Conservation (phyloP, 37 sponge, comb jelly and placozoan genomes). For the Dysidea cf. avara region DNA sequence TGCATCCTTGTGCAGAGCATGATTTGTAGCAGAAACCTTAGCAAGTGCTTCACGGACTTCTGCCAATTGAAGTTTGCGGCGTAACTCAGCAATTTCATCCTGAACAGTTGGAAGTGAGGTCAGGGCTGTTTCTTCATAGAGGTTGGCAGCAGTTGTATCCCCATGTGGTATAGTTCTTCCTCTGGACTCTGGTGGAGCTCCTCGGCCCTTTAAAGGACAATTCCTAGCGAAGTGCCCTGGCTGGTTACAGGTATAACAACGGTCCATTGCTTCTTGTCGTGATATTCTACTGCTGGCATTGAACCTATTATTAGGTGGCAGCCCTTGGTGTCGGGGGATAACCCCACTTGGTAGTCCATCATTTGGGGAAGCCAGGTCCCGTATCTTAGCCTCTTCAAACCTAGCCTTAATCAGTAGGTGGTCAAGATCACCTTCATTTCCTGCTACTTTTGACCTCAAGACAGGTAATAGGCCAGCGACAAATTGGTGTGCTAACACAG, state of each 20-base stretch:
- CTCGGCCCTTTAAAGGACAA: constrained; percentile 5
- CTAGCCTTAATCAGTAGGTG: constrained; percentile 23
- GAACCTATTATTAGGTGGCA: too few relatives aligned
- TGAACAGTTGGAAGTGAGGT: not conserved
- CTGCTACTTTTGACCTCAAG: constrained; percentile 19
- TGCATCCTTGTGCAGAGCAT: not conserved
- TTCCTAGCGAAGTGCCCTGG: constrained; percentile 7
- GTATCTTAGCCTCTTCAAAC: constrained; percentile 36
- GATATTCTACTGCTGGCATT: too few relatives aligned
- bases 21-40: constrained; percentile 12
- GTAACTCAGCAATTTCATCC: not conserved
- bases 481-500: constrained; percentile 36
- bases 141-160: not conserved
- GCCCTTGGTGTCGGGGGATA: too few relatives aligned
- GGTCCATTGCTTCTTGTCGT: too few relatives aligned
- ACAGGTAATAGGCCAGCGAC: constrained; percentile 19
- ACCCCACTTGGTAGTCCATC: not conserved
- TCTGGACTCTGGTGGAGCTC: constrained; percentile 15
- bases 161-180: not conserved
- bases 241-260: constrained; percentile 1
- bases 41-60: constrained; percentile 8
- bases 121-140: not conserved
- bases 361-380: not conserved
- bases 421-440: constrained; percentile 22
- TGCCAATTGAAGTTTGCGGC: constrained; percentile 4